Evolutionary conservation across 2,113 vertebrate genomes (phyloP).

Genomic region (Pygoscelis adeliae): DNA sequence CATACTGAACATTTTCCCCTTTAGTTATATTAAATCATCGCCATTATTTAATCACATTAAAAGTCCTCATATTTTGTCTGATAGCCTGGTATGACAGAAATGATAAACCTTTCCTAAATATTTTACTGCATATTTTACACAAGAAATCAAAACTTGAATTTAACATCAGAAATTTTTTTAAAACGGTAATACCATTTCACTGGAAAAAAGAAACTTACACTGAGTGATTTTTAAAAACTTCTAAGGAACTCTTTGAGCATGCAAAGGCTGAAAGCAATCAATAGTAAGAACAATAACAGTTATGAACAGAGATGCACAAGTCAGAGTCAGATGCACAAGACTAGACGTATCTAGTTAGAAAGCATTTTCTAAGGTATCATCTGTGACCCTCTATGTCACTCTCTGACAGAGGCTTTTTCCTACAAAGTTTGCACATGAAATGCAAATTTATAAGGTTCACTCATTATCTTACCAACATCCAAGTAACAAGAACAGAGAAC

Average conservation of each 20-base stretch:
- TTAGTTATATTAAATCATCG: not conserved
- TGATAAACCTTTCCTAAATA: not conserved
- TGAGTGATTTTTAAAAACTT: not conserved
- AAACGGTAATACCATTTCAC: not conserved
- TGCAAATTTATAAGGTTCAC: not conserved
- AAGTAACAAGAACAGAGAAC: not conserved
- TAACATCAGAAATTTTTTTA: not conserved
- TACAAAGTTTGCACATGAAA: not conserved
- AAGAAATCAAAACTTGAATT: not conserved
- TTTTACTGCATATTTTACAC: not conserved
- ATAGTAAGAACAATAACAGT: not conserved
- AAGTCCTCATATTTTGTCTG: not conserved
- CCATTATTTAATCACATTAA: not conserved
- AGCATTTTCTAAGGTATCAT: not conserved
- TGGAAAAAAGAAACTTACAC: not conserved
- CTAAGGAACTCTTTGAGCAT: not conserved
- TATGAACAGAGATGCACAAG: not conserved
- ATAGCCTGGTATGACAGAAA: not conserved
- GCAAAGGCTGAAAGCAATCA: not conserved
- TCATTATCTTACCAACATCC: not conserved
- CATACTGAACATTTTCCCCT: not conserved
- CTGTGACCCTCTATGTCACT: not conserved
- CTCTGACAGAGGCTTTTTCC: not conserved
- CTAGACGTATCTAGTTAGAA: not conserved
- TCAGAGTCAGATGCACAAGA: not conserved